Evolutionary conservation across 2,797 vertebrate species (phyloP).

Genomic region (Phylloscopus collybita): DNA sequence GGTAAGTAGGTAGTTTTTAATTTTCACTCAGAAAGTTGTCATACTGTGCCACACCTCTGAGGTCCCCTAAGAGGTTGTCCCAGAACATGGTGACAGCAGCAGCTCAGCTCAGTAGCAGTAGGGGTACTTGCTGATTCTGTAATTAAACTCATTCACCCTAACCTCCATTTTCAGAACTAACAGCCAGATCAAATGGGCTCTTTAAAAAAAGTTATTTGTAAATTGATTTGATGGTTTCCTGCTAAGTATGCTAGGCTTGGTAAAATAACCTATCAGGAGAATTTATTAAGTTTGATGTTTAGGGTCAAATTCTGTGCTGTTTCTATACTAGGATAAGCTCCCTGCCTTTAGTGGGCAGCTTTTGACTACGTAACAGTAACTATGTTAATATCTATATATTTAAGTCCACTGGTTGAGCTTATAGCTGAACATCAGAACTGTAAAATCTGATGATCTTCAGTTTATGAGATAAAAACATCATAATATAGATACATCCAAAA

Average conservation of each 20-base stretch:
- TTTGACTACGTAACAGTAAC: not conserved
- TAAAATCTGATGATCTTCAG: not conserved
- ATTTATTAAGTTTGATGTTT: not conserved
- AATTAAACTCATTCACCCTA: not conserved
- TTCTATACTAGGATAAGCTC: not conserved
- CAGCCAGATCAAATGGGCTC: not conserved
- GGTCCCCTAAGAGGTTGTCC: not conserved
- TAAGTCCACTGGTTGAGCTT: not conserved
- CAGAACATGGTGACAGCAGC: not conserved
- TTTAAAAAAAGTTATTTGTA: not conserved
- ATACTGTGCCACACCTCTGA: not conserved
- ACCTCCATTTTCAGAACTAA: constrained; percentile 4
- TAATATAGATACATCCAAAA: not conserved
- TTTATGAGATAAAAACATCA: not conserved
- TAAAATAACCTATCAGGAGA: not conserved
- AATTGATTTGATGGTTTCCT: constrained; percentile 1
- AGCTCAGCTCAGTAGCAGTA: not conserved
- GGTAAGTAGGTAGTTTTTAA: not conserved
- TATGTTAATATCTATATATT: not conserved
- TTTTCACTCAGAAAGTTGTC: not conserved
- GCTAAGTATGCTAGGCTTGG: not conserved
- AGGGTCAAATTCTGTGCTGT: not conserved
- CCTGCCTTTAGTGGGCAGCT: not conserved
- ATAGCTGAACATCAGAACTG: not conserved
- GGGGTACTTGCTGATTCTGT: not conserved